phyloP scores from a whole-genome alignment of 1,140 invertebrate genomes.

The Drosophila truncata region DNA sequence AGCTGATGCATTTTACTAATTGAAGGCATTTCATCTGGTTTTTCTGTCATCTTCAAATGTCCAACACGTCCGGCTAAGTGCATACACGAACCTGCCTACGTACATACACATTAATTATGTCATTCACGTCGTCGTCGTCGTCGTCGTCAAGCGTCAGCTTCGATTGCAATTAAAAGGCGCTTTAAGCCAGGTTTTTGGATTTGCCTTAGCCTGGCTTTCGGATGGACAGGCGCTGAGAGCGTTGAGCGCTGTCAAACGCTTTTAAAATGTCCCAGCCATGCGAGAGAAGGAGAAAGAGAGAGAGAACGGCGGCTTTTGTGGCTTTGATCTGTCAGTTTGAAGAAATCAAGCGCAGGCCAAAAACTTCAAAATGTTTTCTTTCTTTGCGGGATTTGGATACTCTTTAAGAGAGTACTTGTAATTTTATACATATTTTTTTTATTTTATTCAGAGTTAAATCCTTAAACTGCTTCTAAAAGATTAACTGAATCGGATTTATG shows the following conservation, averaged over 20 bases:
- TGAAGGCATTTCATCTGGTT: constrained; percentile 58
- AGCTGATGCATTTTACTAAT: constrained; percentile 71
- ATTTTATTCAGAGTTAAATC: not conserved
- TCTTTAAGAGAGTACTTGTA: not conserved
- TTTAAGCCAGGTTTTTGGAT: constrained; percentile 46
- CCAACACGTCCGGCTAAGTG: constrained; percentile 78
- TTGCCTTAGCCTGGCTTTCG: constrained; percentile 35
- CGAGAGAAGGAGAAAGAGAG: constrained; percentile 31
- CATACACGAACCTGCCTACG: constrained; percentile 60
- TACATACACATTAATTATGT: constrained; percentile 82
- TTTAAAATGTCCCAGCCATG: constrained; percentile 75
- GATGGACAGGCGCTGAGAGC: constrained; percentile 47
- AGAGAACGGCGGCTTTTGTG: constrained; percentile 57
- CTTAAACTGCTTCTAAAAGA: too few relatives aligned
- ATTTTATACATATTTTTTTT: not conserved
- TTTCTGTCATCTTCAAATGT: constrained; percentile 79
- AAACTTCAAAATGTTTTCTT: constrained; percentile 75
- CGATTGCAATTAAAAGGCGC: constrained; percentile 83
- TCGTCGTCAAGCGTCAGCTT: constrained; percentile 58
- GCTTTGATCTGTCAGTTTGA: constrained; percentile 84
- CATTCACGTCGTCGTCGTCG: constrained; percentile 79
- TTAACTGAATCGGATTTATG: too few relatives aligned
- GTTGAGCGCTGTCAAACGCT: constrained; percentile 83
- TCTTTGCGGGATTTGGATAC: constrained; percentile 9
- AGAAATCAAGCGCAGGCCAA: constrained; percentile 83